Evolutionary conservation across 2,888 invertebrate species (phyloP).

Genomic region (Aethes cnicana): DNA sequence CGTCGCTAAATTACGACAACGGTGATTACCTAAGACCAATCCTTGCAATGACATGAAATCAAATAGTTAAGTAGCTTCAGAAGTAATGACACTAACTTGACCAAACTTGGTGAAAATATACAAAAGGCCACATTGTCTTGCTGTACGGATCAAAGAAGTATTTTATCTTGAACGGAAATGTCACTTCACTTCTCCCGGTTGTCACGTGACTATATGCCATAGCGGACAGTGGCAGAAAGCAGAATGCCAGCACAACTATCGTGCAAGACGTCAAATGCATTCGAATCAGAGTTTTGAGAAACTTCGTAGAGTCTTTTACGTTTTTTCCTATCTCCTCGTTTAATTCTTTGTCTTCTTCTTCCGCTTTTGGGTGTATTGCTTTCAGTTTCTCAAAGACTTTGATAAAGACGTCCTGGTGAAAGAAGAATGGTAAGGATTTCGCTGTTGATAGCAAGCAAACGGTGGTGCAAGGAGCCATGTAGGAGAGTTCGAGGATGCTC

Average conservation of each 20-base stretch:
- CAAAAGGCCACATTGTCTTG: slow-evolving; percentile 45
- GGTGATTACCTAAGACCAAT: background rate
- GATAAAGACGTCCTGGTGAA: slow-evolving; percentile 43
- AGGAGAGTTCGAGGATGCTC: slow-evolving; percentile 52
- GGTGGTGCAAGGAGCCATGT: slow-evolving; percentile 54
- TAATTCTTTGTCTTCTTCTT: slow-evolving; percentile 27
- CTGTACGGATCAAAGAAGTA: slow-evolving; percentile 56
- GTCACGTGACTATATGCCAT: slow-evolving; percentile 48
- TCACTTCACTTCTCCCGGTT: slow-evolving; percentile 43
- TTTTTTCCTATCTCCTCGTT: slow-evolving; percentile 6
- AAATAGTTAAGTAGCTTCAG: background rate
- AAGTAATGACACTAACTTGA: slow-evolving; percentile 53
- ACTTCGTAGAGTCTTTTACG: slow-evolving; percentile 41
- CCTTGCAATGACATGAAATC: background rate
- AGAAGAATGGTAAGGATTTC: slow-evolving; percentile 47
- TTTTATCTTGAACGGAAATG: slow-evolving; percentile 53
- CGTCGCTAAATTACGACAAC: too few relatives aligned
- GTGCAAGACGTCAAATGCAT: slow-evolving; percentile 40
- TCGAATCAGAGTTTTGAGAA: slow-evolving; percentile 42
- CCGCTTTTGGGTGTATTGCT: slow-evolving; percentile 46
- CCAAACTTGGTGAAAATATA: slow-evolving; percentile 56
- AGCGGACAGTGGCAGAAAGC: slow-evolving; percentile 45
- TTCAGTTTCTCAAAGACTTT: slow-evolving; percentile 47
- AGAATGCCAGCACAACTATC: slow-evolving; percentile 48
- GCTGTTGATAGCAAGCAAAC: slow-evolving; percentile 51